These are phyloP conservation scores for Sebastes baramenuke DNA, from an alignment of 2,797 vertebrate species.

Conservation along the genomic window DNA sequence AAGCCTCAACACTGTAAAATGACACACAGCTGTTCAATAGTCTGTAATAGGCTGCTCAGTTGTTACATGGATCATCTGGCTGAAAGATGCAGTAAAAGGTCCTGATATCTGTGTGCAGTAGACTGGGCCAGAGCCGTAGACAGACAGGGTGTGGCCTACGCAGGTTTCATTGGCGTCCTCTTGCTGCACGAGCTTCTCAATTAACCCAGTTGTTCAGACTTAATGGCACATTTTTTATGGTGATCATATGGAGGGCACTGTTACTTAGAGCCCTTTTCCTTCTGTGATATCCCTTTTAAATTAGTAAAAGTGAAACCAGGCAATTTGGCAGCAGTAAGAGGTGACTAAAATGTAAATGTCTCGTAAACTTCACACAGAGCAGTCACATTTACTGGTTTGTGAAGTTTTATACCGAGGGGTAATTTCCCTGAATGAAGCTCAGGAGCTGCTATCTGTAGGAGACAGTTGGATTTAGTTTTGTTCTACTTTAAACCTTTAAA, in stretches of 20 bases:
- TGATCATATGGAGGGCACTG: conserved; percentile 2
- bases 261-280: background rate
- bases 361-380: background rate
- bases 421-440: background rate
- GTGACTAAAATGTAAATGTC: background rate
- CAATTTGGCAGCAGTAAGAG: background rate
- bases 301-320: conserved; percentile 27
- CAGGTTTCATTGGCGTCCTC: conserved; percentile 37
- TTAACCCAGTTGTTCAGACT: conserved; percentile 21
- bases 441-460: background rate
- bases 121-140: background rate
- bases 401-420: background rate
- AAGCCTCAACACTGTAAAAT: conserved; percentile 47
- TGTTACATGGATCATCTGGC: conserved; percentile 63
- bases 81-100: conserved; percentile 61
- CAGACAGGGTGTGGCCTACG: conserved; percentile 20
- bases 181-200: background rate
- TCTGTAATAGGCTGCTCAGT: background rate
- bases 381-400: background rate
- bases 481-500: background rate
- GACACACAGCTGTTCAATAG: conserved; percentile 45
- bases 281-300: conserved; percentile 12
- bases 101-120: conserved; percentile 13
- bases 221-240: conserved; percentile 21
- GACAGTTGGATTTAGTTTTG: background rate